These are phyloP conservation scores for Strix uralensis DNA, from an alignment of 2,113 vertebrate genomes.

Conservation along the genomic window DNA sequence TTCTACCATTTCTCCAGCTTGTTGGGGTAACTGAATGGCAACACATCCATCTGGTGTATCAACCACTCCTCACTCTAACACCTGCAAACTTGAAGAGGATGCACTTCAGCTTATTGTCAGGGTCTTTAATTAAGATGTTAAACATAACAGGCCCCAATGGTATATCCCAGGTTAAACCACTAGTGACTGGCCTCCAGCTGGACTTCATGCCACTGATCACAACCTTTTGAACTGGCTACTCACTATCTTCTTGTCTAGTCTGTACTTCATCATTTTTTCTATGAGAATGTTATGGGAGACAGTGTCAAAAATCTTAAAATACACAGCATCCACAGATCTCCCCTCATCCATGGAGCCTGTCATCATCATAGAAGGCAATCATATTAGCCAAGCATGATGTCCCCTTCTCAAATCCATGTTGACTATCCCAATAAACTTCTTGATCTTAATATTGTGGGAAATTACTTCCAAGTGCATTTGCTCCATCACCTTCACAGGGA, in stretches of 20 bases:
- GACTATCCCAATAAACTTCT: neutral
- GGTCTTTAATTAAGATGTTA: neutral
- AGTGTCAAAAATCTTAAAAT: neutral
- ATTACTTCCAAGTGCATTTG: neutral
- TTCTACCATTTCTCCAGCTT: neutral
- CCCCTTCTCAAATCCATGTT: neutral
- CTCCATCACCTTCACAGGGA: neutral
- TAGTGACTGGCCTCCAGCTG: neutral
- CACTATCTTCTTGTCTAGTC: neutral
- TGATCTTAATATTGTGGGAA: neutral
- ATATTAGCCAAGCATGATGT: neutral
- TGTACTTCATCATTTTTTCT: neutral
- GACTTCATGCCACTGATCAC: neutral
- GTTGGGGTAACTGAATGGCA: neutral
- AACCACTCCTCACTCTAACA: neutral
- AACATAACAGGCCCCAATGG: no score
- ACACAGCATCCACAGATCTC: neutral
- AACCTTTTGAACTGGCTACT: neutral
- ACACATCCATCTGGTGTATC: neutral
- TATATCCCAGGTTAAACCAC: neutral
- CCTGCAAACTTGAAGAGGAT: neutral
- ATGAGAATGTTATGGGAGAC: neutral
- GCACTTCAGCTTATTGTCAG: neutral
- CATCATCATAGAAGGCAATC: neutral
- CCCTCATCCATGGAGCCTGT: neutral